These are phyloP conservation scores for Odobenus rosmarus DNA, from an alignment of 2,113 vertebrate species.

Conservation along the genomic window DNA sequence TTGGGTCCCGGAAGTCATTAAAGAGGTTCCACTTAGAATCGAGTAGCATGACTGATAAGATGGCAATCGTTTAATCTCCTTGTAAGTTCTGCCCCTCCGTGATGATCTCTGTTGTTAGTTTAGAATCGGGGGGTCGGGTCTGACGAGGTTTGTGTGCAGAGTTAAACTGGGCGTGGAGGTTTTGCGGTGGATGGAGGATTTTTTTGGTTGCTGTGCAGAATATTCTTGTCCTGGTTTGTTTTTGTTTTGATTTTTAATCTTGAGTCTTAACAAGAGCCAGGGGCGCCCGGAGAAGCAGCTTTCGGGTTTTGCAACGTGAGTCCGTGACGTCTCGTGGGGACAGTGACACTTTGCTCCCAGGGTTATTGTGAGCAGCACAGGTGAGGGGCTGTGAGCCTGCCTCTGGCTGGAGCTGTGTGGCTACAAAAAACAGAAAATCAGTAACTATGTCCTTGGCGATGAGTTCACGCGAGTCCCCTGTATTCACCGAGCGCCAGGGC, in stretches of 20 bases:
- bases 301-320: neutral
- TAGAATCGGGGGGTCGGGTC: neutral
- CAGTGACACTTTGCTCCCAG: neutral
- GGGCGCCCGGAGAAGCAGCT: neutral
- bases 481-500: neutral
- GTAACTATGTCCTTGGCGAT: neutral
- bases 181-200: neutral
- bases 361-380: too few relatives aligned
- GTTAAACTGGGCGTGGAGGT: neutral
- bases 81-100: neutral
- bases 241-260: neutral
- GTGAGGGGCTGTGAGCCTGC: neutral
- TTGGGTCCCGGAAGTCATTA: neutral
- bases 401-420: neutral
- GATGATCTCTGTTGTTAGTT: neutral
- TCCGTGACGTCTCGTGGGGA: neutral
- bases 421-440: neutral
- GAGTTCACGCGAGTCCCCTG: neutral
- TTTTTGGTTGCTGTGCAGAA: neutral
- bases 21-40: neutral
- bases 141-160: neutral
- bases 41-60: neutral
- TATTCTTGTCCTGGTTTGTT: neutral
- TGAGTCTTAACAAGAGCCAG: neutral
- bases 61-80: neutral